Evolutionary conservation across 2,797 vertebrate species (phyloP).

Genomic region (Ptychobarbus kaznakovi): DNA sequence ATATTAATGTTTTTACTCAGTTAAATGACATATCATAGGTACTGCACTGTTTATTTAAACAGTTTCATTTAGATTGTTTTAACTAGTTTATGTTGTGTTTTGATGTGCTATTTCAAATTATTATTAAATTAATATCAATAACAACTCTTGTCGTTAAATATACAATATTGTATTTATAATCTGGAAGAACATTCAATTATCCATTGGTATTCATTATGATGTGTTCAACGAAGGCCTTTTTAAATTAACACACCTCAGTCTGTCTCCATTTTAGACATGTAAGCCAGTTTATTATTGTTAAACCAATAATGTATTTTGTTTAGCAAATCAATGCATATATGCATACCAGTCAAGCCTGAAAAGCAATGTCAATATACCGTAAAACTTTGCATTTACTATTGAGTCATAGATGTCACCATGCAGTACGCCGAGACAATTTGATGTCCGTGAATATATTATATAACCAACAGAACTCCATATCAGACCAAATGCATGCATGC

Average conservation of each 20-base stretch:
- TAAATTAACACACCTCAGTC: background rate
- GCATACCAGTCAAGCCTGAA: background rate
- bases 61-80: background rate
- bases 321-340: background rate
- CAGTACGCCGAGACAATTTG: background rate
- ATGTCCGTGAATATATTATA: background rate
- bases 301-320: slow-evolving; percentile 4
- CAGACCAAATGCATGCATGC: background rate
- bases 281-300: slow-evolving; percentile 1
- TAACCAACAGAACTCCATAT: background rate
- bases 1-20: background rate
- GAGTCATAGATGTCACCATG: background rate
- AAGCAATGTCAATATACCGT: background rate
- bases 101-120: background rate
- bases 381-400: background rate
- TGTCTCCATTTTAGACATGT: background rate
- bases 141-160: background rate
- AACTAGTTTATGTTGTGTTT: background rate
- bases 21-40: background rate
- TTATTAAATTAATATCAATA: background rate
- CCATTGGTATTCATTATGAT: background rate
- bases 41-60: background rate
- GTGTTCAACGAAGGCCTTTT: background rate
- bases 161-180: background rate
- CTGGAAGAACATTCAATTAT: too few relatives aligned